These are phyloP conservation scores for Poeciliopsis gracilis DNA, from an alignment of 2,797 vertebrate species.

Conservation along the genomic window DNA sequence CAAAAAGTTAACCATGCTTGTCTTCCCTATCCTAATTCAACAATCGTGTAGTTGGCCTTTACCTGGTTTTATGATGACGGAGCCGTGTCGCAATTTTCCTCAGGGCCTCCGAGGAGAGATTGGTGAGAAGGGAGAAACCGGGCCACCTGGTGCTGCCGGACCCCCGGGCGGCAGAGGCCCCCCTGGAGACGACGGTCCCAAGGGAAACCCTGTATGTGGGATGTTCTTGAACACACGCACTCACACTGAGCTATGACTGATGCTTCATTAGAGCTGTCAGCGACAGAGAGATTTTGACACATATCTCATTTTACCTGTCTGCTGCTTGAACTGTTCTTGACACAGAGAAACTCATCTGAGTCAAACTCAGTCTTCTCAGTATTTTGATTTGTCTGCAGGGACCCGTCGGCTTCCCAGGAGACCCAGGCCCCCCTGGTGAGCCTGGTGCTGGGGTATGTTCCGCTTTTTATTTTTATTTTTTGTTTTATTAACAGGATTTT, in stretches of 20 bases:
- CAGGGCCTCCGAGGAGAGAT: conserved; percentile 94
- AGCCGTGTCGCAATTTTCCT: conserved; percentile 21
- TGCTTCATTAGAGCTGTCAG: conserved; percentile 43
- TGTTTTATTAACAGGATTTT: neutral
- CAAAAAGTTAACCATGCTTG: conserved; percentile 20
- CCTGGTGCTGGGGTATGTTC: conserved; percentile 92
- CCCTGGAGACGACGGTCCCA: conserved; percentile 94
- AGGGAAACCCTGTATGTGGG: conserved; percentile 94
- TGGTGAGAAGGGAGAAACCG: conserved; percentile 97
- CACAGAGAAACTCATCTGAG: conserved; percentile 40
- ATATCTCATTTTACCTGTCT: conserved; percentile 36
- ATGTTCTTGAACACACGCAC: conserved; percentile 10
- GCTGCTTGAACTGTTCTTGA: conserved; percentile 46
- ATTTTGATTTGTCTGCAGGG: conserved; percentile 78
- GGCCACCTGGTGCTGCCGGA: conserved; percentile 94
- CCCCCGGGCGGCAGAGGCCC: conserved; percentile 93
- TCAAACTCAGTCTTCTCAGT: conserved; percentile 39
- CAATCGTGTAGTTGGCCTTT: neutral
- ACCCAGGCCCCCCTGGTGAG: conserved; percentile 97
- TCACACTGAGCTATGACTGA: conserved; percentile 12
- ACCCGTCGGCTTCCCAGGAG: conserved; percentile 97
- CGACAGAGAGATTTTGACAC: conserved; percentile 27
- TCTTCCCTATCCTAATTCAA: conserved; percentile 8
- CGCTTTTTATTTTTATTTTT: conserved; percentile 23
- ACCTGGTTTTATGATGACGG: conserved; percentile 22